A percentile compares a stretch with the other conserved stretches of the same genome.
phyloP scores from a whole-genome alignment of 2,113 vertebrate genomes.

The Raja brachyura region DNA sequence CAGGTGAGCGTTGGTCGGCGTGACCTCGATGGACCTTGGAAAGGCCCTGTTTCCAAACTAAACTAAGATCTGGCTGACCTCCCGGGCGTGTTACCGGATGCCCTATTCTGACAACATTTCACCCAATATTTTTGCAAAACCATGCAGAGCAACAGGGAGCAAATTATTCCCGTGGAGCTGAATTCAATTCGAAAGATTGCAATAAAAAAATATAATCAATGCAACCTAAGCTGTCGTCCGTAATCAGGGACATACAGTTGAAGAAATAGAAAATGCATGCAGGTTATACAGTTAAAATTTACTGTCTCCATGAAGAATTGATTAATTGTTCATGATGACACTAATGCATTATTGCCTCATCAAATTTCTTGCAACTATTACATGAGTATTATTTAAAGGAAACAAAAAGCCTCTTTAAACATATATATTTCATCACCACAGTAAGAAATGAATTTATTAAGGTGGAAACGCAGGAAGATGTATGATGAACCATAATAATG shows the following conservation, averaged over 20 bases:
- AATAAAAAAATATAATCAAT: background rate
- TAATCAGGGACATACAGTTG: background rate
- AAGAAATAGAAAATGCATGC: background rate
- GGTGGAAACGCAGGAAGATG: background rate
- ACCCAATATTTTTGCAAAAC: background rate
- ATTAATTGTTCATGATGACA: constrained; percentile 5
- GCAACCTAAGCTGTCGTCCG: background rate
- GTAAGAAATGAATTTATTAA: background rate
- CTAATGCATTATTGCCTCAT: background rate
- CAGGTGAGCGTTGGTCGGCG: too few species aligned
- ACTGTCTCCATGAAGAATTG: background rate
- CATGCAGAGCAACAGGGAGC: background rate
- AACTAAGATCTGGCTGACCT: too few species aligned
- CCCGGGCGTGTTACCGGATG: background rate
- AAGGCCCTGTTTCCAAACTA: too few species aligned
- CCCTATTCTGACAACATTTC: background rate
- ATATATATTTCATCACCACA: background rate
- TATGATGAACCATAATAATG: too few species aligned
- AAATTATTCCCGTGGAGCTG: background rate
- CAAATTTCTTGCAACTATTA: background rate
- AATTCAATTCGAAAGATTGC: background rate
- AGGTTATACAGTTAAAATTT: background rate
- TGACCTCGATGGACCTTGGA: too few species aligned
- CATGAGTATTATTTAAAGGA: background rate
- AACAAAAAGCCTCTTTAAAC: background rate